Evolutionary conservation across 23 tunicate genomes (phyloP).

Genomic region (Trididemnum nubilum): DNA sequence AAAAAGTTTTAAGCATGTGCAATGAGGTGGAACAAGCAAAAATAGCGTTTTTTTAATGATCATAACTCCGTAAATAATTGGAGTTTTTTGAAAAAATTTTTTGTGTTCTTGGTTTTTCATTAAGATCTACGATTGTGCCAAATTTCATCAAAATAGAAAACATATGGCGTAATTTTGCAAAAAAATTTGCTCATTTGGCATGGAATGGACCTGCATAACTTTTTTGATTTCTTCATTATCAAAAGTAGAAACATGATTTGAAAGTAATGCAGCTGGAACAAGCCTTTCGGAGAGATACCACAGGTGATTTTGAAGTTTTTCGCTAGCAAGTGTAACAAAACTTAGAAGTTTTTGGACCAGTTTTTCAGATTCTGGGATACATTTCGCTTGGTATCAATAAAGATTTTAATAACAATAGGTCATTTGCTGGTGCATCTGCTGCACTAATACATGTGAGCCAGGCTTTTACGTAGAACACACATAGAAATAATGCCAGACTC

Average conservation of each 20-base stretch:
- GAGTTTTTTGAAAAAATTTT: no score
- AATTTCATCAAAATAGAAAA: no score
- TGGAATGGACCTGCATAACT: background rate
- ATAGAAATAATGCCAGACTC: background rate
- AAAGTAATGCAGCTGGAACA: conserved; percentile 16
- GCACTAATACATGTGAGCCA: conserved; percentile 9
- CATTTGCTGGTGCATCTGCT: conserved; percentile 24
- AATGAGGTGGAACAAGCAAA: no score
- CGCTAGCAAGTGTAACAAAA: conserved; percentile 5
- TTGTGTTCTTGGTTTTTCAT: no score
- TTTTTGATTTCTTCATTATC: conserved; percentile 1
- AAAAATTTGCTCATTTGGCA: no score
- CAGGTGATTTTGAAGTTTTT: background rate
- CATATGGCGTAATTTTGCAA: no score
- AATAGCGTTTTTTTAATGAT: no score
- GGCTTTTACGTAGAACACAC: background rate
- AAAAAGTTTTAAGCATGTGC: no score
- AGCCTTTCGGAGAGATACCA: conserved; percentile 21
- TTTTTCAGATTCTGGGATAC: conserved; percentile 1
- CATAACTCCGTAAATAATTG: no score
- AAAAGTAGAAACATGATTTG: conserved; percentile 1
- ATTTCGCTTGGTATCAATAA: background rate
- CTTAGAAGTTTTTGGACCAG: background rate
- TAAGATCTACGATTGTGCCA: no score
- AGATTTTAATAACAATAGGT: background rate